Evolutionary conservation across 2,113 vertebrate species (phyloP).

Genomic region (Gila orcuttii): DNA sequence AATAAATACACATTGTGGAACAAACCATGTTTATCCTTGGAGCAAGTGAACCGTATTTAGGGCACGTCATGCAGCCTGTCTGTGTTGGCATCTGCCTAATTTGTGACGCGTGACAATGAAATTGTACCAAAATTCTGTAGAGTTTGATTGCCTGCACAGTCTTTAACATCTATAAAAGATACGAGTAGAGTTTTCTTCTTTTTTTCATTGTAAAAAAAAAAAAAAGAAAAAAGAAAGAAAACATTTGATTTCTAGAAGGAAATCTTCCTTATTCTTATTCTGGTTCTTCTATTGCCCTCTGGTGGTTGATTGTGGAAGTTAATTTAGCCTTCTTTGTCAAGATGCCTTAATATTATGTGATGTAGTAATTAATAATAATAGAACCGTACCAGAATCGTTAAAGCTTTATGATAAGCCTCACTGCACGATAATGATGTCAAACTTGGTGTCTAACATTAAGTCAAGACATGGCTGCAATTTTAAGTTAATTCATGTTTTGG

Average conservation of each 20-base stretch:
- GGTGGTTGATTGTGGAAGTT: neutral
- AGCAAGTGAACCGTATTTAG: conserved; percentile 21
- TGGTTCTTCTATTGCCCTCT: conserved; percentile 32
- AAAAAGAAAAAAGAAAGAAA: neutral
- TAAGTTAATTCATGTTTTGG: neutral
- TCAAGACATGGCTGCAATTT: neutral
- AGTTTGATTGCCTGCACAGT: neutral
- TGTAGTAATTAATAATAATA: too few species aligned
- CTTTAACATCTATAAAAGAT: neutral
- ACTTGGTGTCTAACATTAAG: neutral
- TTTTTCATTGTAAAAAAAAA: neutral
- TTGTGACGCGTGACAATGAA: neutral
- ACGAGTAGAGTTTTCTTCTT: neutral
- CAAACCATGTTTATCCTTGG: conserved; percentile 20
- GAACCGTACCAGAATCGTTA: too few species aligned
- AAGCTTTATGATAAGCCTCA: too few species aligned
- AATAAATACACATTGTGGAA: neutral
- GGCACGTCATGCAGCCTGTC: neutral
- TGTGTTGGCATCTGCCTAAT: neutral
- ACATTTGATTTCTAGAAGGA: neutral
- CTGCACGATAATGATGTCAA: too few species aligned
- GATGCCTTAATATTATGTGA: neutral
- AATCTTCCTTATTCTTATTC: neutral
- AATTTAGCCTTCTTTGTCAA: neutral
- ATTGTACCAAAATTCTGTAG: neutral